A percentile compares a stretch with the other conserved stretches of the same genome.
phyloP scores from a whole-genome alignment of 2,797 vertebrate genomes.

The Phalloptychus januarius region DNA sequence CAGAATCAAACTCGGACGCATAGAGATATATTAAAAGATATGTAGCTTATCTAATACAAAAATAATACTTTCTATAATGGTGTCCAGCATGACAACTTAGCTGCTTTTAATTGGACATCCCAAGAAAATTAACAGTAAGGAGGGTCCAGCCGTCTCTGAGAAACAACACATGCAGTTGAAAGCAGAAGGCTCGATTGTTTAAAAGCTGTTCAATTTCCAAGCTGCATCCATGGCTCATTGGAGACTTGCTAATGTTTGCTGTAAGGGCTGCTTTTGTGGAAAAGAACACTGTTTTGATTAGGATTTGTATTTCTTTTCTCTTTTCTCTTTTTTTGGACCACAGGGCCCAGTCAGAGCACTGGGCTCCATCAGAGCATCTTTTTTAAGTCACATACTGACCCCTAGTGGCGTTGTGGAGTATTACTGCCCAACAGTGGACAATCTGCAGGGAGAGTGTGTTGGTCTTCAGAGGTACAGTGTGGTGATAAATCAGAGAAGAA shows the following conservation, averaged over 20 bases:
- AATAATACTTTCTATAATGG: neutral
- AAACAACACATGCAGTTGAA: conserved; percentile 3
- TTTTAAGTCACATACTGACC: conserved; percentile 85
- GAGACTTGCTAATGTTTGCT: conserved; percentile 57
- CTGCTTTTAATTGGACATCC: conserved; percentile 9
- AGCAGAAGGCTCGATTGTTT: conserved; percentile 48
- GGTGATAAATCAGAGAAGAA: conserved; percentile 38
- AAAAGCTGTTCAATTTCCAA: conserved; percentile 47
- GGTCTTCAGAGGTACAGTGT: conserved; percentile 39
- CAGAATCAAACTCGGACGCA: too few relatives aligned
- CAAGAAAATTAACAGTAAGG: conserved; percentile 28
- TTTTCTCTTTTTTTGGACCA: conserved; percentile 9
- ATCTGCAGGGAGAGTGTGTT: conserved; percentile 60
- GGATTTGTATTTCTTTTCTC: conserved; percentile 66
- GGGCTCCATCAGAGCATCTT: conserved; percentile 40
- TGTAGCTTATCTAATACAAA: neutral
- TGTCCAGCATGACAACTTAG: neutral
- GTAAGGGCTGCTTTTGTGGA: conserved; percentile 65
- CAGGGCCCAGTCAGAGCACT: conserved; percentile 41
- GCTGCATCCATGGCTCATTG: conserved; percentile 27
- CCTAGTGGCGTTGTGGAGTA: conserved; percentile 68
- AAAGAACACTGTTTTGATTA: conserved; percentile 71
- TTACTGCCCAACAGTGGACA: conserved; percentile 43
- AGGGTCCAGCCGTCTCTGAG: conserved; percentile 20
- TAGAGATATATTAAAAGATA: neutral